Percentiles rank a stretch among this genome's conserved stretches.
Conservation (phyloP, 2,113 vertebrate species). For the Heptranchias perlo region DNA sequence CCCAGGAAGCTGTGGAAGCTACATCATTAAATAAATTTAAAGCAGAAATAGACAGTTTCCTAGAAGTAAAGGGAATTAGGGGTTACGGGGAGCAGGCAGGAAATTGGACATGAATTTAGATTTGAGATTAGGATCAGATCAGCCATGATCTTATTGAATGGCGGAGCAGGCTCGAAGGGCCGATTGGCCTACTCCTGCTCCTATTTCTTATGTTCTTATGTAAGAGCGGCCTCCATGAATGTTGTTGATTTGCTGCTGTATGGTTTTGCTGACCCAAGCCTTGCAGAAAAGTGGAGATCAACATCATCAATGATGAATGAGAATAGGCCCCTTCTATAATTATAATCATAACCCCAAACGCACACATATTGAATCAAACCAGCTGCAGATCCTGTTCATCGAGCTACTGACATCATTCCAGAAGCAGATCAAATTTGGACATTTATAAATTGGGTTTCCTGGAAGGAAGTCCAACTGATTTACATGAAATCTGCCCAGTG, state of each 20-base stretch:
- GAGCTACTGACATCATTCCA: neutral
- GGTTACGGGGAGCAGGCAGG: no score
- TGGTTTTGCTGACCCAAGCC: neutral
- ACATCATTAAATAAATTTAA: no score
- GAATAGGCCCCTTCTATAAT: neutral
- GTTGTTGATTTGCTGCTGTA: neutral
- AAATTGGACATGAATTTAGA: no score
- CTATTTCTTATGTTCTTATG: no score
- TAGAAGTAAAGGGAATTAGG: no score
- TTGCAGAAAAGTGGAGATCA: neutral
- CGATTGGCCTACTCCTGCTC: no score
- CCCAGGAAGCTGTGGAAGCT: no score
- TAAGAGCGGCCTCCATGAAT: neutral
- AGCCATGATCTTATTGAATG: no score
- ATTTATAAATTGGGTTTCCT: no score
- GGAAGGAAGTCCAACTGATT: neutral
- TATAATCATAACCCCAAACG: neutral
- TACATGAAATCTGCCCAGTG: neutral
- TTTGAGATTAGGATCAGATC: no score
- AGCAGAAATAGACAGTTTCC: no score
- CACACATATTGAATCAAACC: neutral
- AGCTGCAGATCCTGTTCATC: slow-evolving; percentile 1
- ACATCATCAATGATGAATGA: neutral
- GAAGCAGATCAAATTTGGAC: neutral
- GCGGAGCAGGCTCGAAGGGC: no score